Evolutionary conservation across 2,113 vertebrate species (phyloP).

Genomic region (Passer montanus): DNA sequence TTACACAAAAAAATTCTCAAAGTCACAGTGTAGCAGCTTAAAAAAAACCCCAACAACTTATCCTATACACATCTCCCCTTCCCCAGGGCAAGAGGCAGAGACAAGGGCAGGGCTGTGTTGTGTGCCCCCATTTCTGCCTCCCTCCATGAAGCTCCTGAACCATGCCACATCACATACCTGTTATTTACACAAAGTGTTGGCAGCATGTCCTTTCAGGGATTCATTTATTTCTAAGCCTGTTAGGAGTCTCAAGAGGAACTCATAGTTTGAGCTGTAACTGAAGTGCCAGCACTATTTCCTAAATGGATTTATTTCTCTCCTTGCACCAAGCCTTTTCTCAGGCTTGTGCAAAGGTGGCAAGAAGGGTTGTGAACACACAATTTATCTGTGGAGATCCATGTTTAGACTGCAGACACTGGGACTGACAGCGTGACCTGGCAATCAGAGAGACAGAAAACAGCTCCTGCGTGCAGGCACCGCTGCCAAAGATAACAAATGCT

Average conservation of each 20-base stretch:
- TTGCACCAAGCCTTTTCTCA: not conserved
- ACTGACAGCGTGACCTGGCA: not conserved
- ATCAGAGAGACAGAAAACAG: not conserved
- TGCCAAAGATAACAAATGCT: not conserved
- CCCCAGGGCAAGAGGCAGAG: not conserved
- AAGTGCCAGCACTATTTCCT: not conserved
- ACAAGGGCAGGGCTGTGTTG: not conserved
- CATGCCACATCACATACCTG: not conserved
- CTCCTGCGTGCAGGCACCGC: not conserved
- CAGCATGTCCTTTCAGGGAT: not conserved
- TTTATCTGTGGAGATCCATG: not conserved
- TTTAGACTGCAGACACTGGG: not conserved
- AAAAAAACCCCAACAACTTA: not conserved
- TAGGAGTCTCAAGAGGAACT: not conserved
- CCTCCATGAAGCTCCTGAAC: not conserved
- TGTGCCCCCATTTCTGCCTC: not conserved
- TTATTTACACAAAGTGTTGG: not conserved
- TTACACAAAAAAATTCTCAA: not conserved
- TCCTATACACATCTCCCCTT: rapidly evolving
- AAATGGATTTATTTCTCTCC: not conserved
- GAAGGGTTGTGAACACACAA: not conserved
- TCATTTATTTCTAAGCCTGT: not conserved
- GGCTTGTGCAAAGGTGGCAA: not conserved
- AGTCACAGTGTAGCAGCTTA: not conserved
- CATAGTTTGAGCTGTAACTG: not conserved